A percentile compares a stretch with the other conserved stretches of the same genome.
phyloP scores from a whole-genome alignment of 2,797 vertebrate genomes.

The Masticophis lateralis region DNA sequence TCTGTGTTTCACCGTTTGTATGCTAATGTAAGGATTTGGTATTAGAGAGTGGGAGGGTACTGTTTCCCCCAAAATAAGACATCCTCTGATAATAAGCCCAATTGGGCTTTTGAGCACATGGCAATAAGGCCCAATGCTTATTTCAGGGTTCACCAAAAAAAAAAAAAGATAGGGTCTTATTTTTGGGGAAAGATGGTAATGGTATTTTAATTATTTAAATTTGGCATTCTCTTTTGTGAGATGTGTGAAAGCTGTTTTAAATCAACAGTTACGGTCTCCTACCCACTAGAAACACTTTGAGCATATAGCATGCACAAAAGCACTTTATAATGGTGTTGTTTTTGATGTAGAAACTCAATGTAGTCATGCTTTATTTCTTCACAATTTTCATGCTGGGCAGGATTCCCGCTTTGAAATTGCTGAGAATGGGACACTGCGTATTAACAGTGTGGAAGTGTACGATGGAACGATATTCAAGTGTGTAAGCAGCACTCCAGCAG shows the following conservation, averaged over 20 bases:
- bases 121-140: no score
- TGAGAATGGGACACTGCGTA: conserved; percentile 87
- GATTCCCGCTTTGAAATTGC: conserved; percentile 87
- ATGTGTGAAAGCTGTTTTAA: neutral
- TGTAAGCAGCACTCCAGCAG: conserved; percentile 79
- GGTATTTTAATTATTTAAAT: no score
- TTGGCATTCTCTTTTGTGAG: neutral
- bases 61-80: no score
- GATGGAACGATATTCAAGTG: conserved; percentile 88
- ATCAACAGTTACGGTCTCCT: neutral
- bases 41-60: neutral
- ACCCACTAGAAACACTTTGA: neutral
- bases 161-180: no score
- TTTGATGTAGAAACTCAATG: neutral
- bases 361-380: neutral
- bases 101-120: no score
- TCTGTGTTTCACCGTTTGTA: neutral
- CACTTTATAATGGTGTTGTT: neutral
- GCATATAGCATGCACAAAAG: neutral
- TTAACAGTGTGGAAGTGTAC: conserved; percentile 94
- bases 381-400: conserved; percentile 28
- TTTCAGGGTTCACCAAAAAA: no score
- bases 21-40: neutral
- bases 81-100: no score
- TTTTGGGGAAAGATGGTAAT: no score